Evolutionary conservation across 1,140 invertebrate species (phyloP), one percentile per base, ranked within the genome.

Genomic region (Drosophila miranda): DNA sequence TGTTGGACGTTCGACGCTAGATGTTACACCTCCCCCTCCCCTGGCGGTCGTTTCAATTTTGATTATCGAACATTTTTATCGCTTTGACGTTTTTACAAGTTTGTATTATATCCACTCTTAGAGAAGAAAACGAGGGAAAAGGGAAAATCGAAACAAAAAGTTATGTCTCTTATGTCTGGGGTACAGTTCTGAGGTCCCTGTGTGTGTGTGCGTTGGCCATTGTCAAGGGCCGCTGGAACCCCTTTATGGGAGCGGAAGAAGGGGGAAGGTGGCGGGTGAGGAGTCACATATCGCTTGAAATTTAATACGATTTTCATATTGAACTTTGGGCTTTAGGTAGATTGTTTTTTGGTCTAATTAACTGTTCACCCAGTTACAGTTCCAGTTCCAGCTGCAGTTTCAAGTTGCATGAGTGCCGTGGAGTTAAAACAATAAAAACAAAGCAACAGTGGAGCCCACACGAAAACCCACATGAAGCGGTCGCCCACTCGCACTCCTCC

Each of bases 11-110:
- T 67, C 34, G 60, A 75, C 54, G 72, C 75, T 67, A 42, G 60
- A 75, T 59, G 51, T 52, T 46, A 38, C 59, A 53, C 45, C 34
- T 34, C 42, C 66, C 49, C n/a, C n/a, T 23, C 3, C 23, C 23
- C 4, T 41, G 62, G 34, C 72, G 61, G 71, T 67, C 71, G 71
- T 76, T 76, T 70, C 70, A 58, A 76, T 75, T 76, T 76, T 76
- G 73, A 70, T 76, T 76, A 76, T 76, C 66, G 58, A 75, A 76
- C 73, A 76, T 70, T 76, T 76, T 76, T 76, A 76, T 76, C 74
- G 74, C 73, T 75, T 51, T 45, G 70, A 76, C 74, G 58, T 76
- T 76, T 76, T 76, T 76, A 76, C 74, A 76, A 76, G 67, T 70
- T 70, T 70, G 48, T 70, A 70, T 70, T 30, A 30, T 30, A 30